These are phyloP conservation scores for Rhagonycha fulva DNA, from an alignment of 2,888 invertebrate genomes.

Conservation along the genomic window DNA sequence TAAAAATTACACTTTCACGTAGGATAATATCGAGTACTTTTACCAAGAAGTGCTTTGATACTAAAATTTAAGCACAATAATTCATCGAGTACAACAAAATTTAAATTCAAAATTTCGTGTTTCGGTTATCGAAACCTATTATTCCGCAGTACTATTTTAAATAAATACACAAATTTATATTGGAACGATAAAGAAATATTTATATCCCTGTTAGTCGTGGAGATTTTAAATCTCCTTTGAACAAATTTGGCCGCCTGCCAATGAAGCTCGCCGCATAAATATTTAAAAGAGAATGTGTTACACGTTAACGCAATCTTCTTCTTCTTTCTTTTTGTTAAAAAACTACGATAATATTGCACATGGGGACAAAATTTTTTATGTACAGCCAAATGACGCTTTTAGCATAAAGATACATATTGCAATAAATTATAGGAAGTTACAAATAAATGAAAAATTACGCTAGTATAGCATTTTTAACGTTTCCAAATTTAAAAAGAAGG, in stretches of 20 bases:
- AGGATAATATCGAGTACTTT: too few relatives aligned
- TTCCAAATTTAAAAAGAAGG: not conserved
- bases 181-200: constrained; percentile 4
- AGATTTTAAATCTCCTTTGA: constrained; percentile 29
- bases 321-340: not conserved
- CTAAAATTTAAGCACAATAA: not conserved
- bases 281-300: constrained; percentile 33
- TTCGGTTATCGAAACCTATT: not conserved
- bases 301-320: constrained; percentile 39
- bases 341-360: not conserved
- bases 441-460: not conserved
- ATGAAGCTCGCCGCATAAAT: constrained; percentile 38
- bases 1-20: not conserved
- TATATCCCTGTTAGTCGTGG: constrained; percentile 24
- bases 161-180: not conserved
- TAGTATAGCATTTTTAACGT: not conserved
- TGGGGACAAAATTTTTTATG: not conserved
- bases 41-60: not conserved
- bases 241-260: constrained; percentile 36
- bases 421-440: not conserved
- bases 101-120: not conserved
- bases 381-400: not conserved
- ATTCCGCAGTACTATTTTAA: not conserved
- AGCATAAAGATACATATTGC: not conserved
- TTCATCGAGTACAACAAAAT: not conserved